phyloP scores from a whole-genome alignment of 2,888 invertebrate species.

The Rhagonycha lutea region DNA sequence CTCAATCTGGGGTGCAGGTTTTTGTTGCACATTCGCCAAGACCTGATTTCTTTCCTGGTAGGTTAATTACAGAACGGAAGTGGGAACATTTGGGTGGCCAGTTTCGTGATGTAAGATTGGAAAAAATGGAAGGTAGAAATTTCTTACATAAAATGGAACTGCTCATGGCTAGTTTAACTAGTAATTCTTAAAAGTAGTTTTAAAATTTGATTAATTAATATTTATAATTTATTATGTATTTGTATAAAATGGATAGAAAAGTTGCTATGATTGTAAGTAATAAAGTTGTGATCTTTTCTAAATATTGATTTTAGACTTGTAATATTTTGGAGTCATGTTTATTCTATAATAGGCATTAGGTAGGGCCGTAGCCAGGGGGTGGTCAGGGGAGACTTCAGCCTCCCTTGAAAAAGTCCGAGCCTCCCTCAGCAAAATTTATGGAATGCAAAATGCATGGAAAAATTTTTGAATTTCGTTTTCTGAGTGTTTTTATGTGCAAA shows the following conservation, averaged over 20 bases:
- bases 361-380: too few relatives aligned
- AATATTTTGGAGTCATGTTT: too few relatives aligned
- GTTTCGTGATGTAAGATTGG: conserved; percentile 87
- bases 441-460: too few relatives aligned
- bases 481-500: too few relatives aligned
- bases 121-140: conserved; percentile 95
- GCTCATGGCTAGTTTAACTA: conserved; percentile 87
- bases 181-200: conserved; percentile 63
- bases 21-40: conserved; percentile 87
- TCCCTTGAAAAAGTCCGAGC: too few relatives aligned
- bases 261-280: background rate
- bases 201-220: background rate
- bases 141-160: conserved; percentile 96
- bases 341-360: too few relatives aligned
- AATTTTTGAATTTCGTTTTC: too few relatives aligned
- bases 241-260: background rate
- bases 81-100: conserved; percentile 95
- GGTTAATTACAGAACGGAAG: conserved; percentile 85
- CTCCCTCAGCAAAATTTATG: too few relatives aligned
- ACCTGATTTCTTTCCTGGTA: conserved; percentile 85
- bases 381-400: too few relatives aligned
- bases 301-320: too few relatives aligned
- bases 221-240: background rate
- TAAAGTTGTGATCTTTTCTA: background rate
- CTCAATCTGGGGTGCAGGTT: conserved; percentile 85